Evolutionary conservation across 2,797 vertebrate genomes (phyloP).

Genomic region (Triplophysa bombifrons): DNA sequence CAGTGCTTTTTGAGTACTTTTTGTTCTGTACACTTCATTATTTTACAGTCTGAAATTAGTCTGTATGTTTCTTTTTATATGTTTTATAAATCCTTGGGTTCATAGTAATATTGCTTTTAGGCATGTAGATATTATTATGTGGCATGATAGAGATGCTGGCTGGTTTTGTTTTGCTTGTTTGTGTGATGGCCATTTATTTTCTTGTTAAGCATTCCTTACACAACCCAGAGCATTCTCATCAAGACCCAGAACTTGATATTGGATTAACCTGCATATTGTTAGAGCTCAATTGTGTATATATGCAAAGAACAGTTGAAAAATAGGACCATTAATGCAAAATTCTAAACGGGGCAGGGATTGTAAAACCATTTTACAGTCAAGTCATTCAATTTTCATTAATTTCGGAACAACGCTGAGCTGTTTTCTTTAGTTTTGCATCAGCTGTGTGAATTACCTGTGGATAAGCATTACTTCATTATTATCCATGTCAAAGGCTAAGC

Average conservation of each 20-base stretch:
- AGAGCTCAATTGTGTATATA: background rate
- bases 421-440: conserved; percentile 17
- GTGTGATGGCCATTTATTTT: background rate
- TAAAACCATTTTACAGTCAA: background rate
- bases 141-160: background rate
- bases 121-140: background rate
- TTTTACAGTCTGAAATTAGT: too few species aligned
- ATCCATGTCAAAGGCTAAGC: background rate
- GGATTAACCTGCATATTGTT: conserved; percentile 3
- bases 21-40: too few species aligned
- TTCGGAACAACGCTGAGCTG: conserved; percentile 16
- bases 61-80: too few species aligned
- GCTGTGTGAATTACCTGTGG: conserved; percentile 19
- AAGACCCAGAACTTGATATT: background rate
- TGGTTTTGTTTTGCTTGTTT: background rate
- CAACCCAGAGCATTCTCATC: too few species aligned
- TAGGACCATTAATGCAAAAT: background rate
- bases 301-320: background rate
- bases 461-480: conserved; percentile 25
- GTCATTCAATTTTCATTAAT: conserved; percentile 19
- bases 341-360: background rate
- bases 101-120: background rate
- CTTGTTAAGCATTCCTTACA: too few species aligned
- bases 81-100: too few species aligned
- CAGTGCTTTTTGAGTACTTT: too few species aligned